Evolutionary conservation across 2,797 vertebrate genomes (phyloP), one percentile per base, ranked within the genome.

Genomic region (Dallia pectoralis): DNA sequence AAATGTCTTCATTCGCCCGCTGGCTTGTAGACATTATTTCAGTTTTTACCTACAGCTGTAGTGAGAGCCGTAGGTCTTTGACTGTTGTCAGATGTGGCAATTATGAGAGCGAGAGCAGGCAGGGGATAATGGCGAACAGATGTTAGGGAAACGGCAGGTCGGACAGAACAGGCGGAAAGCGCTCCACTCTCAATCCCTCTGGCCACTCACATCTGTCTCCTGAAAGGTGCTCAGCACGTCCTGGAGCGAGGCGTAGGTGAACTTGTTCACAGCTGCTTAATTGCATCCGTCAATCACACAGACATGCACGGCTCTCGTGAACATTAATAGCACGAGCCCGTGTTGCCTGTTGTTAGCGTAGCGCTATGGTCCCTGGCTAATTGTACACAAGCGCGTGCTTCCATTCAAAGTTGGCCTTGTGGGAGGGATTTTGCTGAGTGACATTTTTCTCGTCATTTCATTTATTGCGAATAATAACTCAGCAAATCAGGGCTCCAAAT

Each of bases 21-120:
- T 73, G 70, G 72, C 71, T 73, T 80, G 72, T 73, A 30, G 73
- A 40, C 30, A 61, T 71, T 80, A n/a, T 27, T 59, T 11, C 19
- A 9, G 11, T 4, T 59, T 9, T 4, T 22, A 85, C 91, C 90
- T 70, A 75, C 92, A 86, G 88, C 92, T 93, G 93, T 89, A 89
- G 94, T 94, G 93, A 93, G 94, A 94, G 94, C 86, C 14, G 53
- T 93, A 93, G 91, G 93, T 93, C 86, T 4, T 88, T 93, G 95
- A 95, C 93, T 96, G 93, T 94, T 95, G 94, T 95, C 92, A 94
- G 95, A 94, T 95, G 92, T 89, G 94, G 95, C 93, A 93, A 96
- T 96, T 96, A 95, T 85, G 84, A 87, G 91, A 92, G 91, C 85
- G 84, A 87, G 91, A 92, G 91, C 89, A 87, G 89, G 87, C 92